phyloP scores from a whole-genome alignment of 2,113 vertebrate species.

The Anser cygnoides region DNA sequence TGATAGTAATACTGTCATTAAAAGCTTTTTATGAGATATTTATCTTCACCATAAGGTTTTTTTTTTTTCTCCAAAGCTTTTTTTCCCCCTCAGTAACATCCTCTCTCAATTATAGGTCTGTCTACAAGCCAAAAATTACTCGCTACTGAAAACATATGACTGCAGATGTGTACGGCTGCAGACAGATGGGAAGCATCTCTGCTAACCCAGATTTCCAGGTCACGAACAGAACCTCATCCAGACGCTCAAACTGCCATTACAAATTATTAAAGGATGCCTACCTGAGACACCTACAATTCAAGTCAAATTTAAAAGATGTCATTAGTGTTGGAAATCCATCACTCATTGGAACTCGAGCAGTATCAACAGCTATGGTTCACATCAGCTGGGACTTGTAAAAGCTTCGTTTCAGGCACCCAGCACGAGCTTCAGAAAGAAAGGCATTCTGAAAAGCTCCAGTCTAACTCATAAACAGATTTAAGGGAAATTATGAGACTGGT shows the following conservation, averaged over 20 bases:
- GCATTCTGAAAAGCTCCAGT: neutral
- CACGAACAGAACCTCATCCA: neutral
- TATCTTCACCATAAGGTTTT: neutral
- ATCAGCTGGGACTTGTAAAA: neutral
- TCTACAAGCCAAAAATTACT: constrained; percentile 47
- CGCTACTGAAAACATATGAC: constrained; percentile 19
- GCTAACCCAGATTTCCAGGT: neutral
- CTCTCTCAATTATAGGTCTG: constrained; percentile 37
- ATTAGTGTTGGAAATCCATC: neutral
- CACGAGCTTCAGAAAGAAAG: neutral
- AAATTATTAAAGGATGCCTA: neutral
- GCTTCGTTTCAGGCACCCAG: neutral
- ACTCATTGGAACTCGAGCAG: neutral
- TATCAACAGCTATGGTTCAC: neutral
- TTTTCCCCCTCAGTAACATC: neutral
- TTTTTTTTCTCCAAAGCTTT: neutral
- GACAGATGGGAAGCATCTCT: constrained; percentile 37
- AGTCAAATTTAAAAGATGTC: neutral
- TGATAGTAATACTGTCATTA: neutral
- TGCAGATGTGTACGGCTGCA: constrained; percentile 28
- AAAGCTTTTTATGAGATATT: constrained; percentile 22
- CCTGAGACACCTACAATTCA: neutral
- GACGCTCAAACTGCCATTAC: neutral
- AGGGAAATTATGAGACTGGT: neutral
- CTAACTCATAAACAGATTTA: neutral